Base-by-base conservation (phyloP, 2,113 vertebrate genomes). In the Alectura lathami region DNA sequence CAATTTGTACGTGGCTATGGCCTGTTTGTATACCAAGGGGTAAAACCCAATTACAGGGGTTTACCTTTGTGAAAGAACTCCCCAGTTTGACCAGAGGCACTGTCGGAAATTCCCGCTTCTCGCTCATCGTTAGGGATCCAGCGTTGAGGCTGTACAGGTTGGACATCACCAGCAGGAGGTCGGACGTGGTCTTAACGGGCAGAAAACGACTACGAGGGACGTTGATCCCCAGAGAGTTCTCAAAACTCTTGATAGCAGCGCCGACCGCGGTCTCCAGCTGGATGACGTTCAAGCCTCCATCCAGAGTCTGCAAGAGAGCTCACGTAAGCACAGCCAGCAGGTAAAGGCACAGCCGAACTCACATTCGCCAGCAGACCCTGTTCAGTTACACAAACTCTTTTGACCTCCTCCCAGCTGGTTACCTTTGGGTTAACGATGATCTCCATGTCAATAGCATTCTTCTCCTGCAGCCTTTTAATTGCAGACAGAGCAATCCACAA, bases 381-480 rank as follows among this genome's bases (percentile, higher is more conserved):
- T 30, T 32, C 7, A 27, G 34, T 29, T 75, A 16, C 64, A 40
- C 18, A 60, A 38, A 42, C 69, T 57, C 34, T 72, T 64, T 36
- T 30, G 6, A 62, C 47, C 7, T 14, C 62, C 7, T 54, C 53
- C 45, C 38, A 45, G 22, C 20, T 6, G 12, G 43, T 97, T 96
- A 99, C 99, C 99, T 99, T 99, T 80, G 99, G 98, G 97, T 99
- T 99, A 81, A 99, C 98, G 13, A 99, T 99, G 88, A 99, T 99
- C 97, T 99, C 99, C 99, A 99, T 97, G 95, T 99, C 98, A 97
- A 99, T 99, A 14, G 98, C 98, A 1, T 98, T 99, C 57, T 98
- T 98, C 88, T 99, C 99, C 94, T 99, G 99, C 91, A 99, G 98
- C 96, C 99, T 99, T 98, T 99, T 99, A 96, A 99, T 98, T 13